Evolutionary conservation across 2,113 vertebrate genomes (phyloP).

Genomic region (Oreochromis tanganicae): DNA sequence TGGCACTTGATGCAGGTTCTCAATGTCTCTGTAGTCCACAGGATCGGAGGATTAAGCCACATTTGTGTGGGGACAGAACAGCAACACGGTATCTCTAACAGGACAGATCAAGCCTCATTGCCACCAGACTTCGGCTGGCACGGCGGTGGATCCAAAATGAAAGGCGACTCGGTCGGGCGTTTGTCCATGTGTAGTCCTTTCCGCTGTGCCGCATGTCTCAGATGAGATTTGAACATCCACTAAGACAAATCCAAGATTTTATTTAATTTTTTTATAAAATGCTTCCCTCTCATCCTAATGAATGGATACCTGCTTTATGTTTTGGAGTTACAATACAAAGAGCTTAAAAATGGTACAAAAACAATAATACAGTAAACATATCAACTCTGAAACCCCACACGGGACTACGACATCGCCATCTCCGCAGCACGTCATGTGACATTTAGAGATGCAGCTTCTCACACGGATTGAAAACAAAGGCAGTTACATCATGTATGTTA

Average conservation of each 20-base stretch:
- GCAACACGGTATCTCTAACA: neutral
- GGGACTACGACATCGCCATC: neutral
- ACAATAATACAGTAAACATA: constrained; percentile 46
- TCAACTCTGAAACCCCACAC: constrained; percentile 19
- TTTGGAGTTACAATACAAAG: constrained; percentile 17
- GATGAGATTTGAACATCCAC: neutral
- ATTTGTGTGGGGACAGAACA: neutral
- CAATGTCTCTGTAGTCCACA: constrained; percentile 22
- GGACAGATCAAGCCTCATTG: neutral
- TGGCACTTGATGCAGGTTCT: constrained; percentile 64
- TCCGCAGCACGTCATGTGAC: neutral
- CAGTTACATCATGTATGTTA: constrained; percentile 43
- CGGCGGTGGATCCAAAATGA: constrained; percentile 19
- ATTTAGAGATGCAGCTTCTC: neutral
- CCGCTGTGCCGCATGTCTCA: neutral
- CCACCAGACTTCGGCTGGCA: neutral
- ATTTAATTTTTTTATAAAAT: neutral
- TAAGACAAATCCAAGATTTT: neutral
- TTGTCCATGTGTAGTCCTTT: neutral
- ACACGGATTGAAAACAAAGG: constrained; percentile 19
- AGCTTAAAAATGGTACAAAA: constrained; percentile 25
- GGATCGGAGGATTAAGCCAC: constrained; percentile 25
- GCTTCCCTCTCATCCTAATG: neutral
- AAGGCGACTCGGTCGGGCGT: constrained; percentile 17
- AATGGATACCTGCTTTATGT: neutral